These are phyloP conservation scores for Crax fasciolata DNA, from an alignment of 2,797 vertebrate genomes.

Conservation along the genomic window DNA sequence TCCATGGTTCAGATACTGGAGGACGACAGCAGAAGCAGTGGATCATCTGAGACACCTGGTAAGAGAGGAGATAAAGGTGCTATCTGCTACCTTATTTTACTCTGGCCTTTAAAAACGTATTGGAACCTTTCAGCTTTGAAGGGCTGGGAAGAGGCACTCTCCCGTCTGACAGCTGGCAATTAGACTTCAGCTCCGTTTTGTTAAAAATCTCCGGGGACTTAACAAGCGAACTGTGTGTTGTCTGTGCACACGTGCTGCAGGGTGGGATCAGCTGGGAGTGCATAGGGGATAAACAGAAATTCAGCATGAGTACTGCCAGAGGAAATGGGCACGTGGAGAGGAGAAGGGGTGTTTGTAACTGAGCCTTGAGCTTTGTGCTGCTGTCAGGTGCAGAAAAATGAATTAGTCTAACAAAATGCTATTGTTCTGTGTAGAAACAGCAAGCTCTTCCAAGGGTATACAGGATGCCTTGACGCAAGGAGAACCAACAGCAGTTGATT, in stretches of 20 bases:
- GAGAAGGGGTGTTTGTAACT: too few relatives aligned
- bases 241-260: background rate
- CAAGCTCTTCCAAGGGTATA: slow-evolving; percentile 74
- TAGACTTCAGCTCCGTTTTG: background rate
- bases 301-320: too few relatives aligned
- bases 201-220: background rate
- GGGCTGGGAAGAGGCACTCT: background rate
- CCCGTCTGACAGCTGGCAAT: background rate
- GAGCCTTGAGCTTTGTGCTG: too few relatives aligned
- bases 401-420: background rate
- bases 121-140: background rate
- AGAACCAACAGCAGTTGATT: slow-evolving; percentile 79
- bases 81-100: background rate
- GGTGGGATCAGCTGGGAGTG: background rate
- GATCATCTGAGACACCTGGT: background rate
- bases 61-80: background rate
- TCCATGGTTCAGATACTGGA: slow-evolving; percentile 80
- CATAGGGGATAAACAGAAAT: too few relatives aligned
- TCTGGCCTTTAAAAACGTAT: background rate
- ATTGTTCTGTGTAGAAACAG: slow-evolving; percentile 35
- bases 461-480: slow-evolving; percentile 84
- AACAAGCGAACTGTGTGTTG: background rate
- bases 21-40: slow-evolving; percentile 60
- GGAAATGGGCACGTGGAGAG: too few relatives aligned
- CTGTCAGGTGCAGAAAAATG: background rate